A percentile compares a stretch with the other conserved stretches of the same genome.
These are phyloP conservation scores for Drosophila atroscutellata DNA, from an alignment of 2,888 invertebrate genomes.

Conservation along the genomic window DNA sequence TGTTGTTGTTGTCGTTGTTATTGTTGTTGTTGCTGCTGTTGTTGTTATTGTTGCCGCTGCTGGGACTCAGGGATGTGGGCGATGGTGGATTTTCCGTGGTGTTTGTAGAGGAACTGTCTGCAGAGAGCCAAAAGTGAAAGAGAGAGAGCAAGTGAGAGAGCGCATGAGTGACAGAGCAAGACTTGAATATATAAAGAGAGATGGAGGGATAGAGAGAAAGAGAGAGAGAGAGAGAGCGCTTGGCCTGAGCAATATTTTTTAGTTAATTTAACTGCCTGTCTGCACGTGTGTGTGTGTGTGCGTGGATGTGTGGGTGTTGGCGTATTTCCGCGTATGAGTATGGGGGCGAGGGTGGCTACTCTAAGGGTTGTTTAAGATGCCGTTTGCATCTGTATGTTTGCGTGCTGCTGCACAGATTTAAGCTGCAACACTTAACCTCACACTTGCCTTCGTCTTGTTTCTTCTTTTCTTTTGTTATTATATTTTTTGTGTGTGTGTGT, in stretches of 20 bases:
- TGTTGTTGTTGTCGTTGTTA: slow-evolving; percentile 46
- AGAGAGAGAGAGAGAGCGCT: slow-evolving; percentile 37
- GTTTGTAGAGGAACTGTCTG: slow-evolving; percentile 90
- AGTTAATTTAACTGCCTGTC: slow-evolving; percentile 59
- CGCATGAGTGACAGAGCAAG: slow-evolving; percentile 64
- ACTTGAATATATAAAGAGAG: slow-evolving; percentile 15
- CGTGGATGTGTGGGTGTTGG: slow-evolving; percentile 15
- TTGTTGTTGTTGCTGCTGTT: slow-evolving; percentile 47
- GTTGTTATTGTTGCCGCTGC: slow-evolving; percentile 84
- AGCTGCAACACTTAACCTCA: slow-evolving; percentile 79
- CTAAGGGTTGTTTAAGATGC: slow-evolving; percentile 61
- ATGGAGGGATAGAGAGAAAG: slow-evolving; percentile 10
- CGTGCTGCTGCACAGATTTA: slow-evolving; percentile 67
- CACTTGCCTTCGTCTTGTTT: slow-evolving; percentile 68
- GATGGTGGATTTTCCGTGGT: slow-evolving; percentile 89
- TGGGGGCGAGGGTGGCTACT: slow-evolving; percentile 17
- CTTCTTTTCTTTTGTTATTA: slow-evolving; percentile 25
- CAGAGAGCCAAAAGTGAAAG: slow-evolving; percentile 80
- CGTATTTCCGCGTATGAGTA: slow-evolving; percentile 12
- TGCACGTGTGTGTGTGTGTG: slow-evolving; percentile 18
- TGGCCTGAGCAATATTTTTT: slow-evolving; percentile 51
- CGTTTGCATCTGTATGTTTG: slow-evolving; percentile 10
- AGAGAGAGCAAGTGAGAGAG: slow-evolving; percentile 34
- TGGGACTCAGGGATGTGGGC: slow-evolving; percentile 87
- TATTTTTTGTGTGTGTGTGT: slow-evolving; percentile 11